phyloP scores from a whole-genome alignment of 1,140 invertebrate genomes.

The Drosophila novamexicana region DNA sequence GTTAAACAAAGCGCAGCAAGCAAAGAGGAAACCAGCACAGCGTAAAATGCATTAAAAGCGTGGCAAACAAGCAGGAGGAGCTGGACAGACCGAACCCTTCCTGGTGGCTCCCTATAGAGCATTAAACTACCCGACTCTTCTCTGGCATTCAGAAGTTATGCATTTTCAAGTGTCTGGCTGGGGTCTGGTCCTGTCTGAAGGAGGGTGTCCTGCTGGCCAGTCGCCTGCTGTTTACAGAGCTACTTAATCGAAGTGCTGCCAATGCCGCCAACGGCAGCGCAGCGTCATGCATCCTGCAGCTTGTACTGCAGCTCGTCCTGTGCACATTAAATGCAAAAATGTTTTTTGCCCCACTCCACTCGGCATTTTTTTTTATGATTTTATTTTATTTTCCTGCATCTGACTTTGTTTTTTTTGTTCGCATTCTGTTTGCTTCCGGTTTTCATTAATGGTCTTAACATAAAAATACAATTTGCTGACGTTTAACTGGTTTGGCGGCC shows the following conservation, averaged over 20 bases:
- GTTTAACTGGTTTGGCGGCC: constrained; percentile 73
- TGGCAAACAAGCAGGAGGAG: constrained; percentile 57
- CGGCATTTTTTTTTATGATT: constrained; percentile 12
- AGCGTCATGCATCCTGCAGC: constrained; percentile 17
- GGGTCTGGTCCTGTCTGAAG: constrained; percentile 41
- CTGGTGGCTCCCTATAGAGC: constrained; percentile 9
- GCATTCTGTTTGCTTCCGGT: constrained; percentile 72
- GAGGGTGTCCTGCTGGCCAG: constrained; percentile 14
- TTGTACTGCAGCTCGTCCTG: constrained; percentile 26
- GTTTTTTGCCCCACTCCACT: constrained; percentile 47
- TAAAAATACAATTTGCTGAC: constrained; percentile 81
- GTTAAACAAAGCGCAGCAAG: constrained; percentile 50
- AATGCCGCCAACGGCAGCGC: constrained; percentile 52
- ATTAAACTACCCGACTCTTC: constrained; percentile 36
- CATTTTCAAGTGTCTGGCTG: constrained; percentile 71
- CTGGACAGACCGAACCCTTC: constrained; percentile 2
- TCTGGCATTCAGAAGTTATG: constrained; percentile 66
- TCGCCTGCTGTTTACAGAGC: constrained; percentile 73
- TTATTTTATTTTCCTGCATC: constrained; percentile 21
- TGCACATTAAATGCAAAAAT: constrained; percentile 69
- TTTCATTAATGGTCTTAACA: constrained; percentile 81
- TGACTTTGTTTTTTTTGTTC: constrained; percentile 34
- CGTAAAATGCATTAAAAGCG: constrained; percentile 81
- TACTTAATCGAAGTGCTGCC: constrained; percentile 80
- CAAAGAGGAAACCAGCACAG: constrained; percentile 46